Evolutionary conservation across 2,888 invertebrate genomes (phyloP).

Genomic region (Onchidella celtica): DNA sequence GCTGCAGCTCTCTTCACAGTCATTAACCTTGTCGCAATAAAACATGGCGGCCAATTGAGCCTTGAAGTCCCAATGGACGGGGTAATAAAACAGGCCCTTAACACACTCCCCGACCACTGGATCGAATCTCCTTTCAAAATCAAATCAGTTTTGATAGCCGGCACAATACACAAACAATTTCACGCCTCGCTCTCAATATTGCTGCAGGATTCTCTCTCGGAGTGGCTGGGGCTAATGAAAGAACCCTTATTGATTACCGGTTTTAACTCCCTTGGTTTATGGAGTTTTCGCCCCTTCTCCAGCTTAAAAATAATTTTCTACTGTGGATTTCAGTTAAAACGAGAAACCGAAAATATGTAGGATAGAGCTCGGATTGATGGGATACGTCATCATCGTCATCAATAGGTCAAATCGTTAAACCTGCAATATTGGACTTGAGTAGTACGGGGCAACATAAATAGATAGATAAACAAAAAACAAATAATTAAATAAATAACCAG

Average conservation of each 20-base stretch:
- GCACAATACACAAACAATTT: neutral
- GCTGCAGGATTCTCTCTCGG: neutral
- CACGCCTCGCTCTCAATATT: neutral
- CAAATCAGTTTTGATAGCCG: neutral
- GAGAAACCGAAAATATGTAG: too few relatives aligned
- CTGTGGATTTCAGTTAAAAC: too few relatives aligned
- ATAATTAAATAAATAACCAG: too few relatives aligned
- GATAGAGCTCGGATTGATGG: too few relatives aligned
- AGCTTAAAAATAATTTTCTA: too few relatives aligned
- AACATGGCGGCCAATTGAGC: neutral
- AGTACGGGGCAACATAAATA: too few relatives aligned
- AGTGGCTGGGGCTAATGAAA: neutral
- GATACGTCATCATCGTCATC: too few relatives aligned
- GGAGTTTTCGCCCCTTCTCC: neutral
- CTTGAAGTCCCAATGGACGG: neutral
- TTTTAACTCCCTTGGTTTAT: neutral
- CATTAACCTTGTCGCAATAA: neutral
- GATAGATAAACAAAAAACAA: neutral
- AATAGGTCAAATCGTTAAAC: too few relatives aligned
- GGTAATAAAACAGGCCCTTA: neutral
- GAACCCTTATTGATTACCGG: neutral
- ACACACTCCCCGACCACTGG: neutral
- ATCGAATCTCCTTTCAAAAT: conserved; percentile 9
- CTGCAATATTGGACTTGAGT: too few relatives aligned
- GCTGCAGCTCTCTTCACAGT: neutral